Base-by-base conservation (phyloP, 2,797 vertebrate genomes). In the Eurystomus glaucurus region DNA sequence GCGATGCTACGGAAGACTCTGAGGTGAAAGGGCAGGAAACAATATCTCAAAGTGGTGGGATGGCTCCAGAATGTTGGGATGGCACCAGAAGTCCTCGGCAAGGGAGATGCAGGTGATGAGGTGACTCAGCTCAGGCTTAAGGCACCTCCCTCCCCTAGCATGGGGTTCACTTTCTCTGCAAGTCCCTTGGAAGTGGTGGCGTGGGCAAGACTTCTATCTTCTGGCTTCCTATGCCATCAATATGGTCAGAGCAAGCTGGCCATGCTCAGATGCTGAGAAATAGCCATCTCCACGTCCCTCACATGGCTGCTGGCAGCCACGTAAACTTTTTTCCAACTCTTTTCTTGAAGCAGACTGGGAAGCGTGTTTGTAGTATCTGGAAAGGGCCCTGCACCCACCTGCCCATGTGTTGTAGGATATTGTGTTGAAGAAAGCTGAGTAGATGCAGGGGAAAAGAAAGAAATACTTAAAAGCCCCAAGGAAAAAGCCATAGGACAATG, bases 251-350 rank as follows among this genome's bases (percentile, higher is more conserved):
- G 22, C 25, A 68, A 77, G 29, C 5, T 86, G 69, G 11, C 25
- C 31, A 7, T 6, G n/a, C 35, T 39, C 17, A 48, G 35, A 11
- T 37, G 55, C 43, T 43, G 48, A 75, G 70, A 69, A 82, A 23
- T 2, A 0, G 68, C 23, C 43, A 8, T 26, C n/a, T 74, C 33
- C 1, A 0, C 23, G 5, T 45, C 33, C 20, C 25, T 94, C 33
- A 45, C 26, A 3, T 31, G 16, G 37, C 16, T 78, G 8, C 26
- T 61, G 54, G 16, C 45, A 77, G 22, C 11, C 19, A 25, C 1
- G 1, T 17, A 37, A 18, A 4, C 16, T 23, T 74, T 50, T 57
- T 10, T 0, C 0, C 12, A 31, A 0, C 4, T 45, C 9, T 62
- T 33, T 66, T 41, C 33, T 54, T 74, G 18, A 8, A 46, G 29